A percentile compares a stretch with the other conserved stretches of the same genome.
phyloP scores from a whole-genome alignment of 1,140 invertebrate genomes.

The Cydia fagiglandana region DNA sequence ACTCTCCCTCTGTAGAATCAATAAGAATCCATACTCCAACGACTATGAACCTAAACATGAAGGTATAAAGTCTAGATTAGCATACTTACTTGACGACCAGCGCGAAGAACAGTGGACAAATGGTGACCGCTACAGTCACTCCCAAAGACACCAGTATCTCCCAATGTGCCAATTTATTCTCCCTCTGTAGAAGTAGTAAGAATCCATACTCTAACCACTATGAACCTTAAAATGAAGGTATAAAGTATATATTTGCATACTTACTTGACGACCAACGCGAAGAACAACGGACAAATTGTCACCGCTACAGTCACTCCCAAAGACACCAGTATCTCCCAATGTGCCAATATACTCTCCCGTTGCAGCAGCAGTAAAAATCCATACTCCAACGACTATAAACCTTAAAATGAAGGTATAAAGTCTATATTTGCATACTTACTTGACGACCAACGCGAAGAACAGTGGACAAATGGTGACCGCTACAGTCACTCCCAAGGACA shows the following conservation, averaged over 20 bases:
- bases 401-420: conserved; percentile 69
- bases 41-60: no score
- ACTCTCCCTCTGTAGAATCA: neutral
- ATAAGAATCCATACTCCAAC: no score
- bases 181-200: neutral
- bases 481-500: conserved; percentile 49
- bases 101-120: conserved; percentile 56
- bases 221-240: conserved; percentile 67
- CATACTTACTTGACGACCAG: conserved; percentile 54
- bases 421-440: conserved; percentile 62
- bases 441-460: conserved; percentile 54
- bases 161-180: conserved; percentile 42
- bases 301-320: conserved; percentile 47
- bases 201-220: conserved; percentile 32
- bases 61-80: conserved; percentile 67
- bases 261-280: conserved; percentile 54
- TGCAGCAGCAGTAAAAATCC: conserved; percentile 53
- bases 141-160: conserved; percentile 50
- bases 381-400: conserved; percentile 58
- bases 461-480: conserved; percentile 51
- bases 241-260: conserved; percentile 67
- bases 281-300: conserved; percentile 51
- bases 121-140: conserved; percentile 45
- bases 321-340: conserved; percentile 53
- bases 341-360: neutral